phyloP scores from a whole-genome alignment of 2,888 invertebrate species.

The Caenorhabditis japonica region DNA sequence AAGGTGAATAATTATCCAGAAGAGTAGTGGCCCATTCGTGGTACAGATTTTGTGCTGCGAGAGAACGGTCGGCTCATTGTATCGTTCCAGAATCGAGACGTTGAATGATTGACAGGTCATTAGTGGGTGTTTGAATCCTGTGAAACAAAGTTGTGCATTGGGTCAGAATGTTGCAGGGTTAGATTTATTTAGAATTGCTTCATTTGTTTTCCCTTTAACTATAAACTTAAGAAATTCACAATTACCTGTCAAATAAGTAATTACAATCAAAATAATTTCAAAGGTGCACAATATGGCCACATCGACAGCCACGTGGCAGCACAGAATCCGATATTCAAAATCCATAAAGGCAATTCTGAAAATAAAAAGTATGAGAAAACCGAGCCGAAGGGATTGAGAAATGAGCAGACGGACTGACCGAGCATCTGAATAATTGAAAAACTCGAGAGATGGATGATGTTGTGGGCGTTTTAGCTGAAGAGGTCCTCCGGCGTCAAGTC shows the following conservation, averaged over 20 bases:
- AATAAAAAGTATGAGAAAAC: too few species aligned
- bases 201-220: too few species aligned
- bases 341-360: too few species aligned
- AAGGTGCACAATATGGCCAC: slow-evolving; percentile 53
- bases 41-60: slow-evolving; percentile 61
- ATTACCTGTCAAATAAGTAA: slow-evolving; percentile 60
- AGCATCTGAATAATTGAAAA: slow-evolving; percentile 4
- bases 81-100: slow-evolving; percentile 54
- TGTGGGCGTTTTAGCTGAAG: slow-evolving; percentile 37
- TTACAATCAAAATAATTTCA: slow-evolving; percentile 57
- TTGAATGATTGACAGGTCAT: slow-evolving; percentile 62
- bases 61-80: slow-evolving; percentile 48
- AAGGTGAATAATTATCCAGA: slow-evolving; percentile 62
- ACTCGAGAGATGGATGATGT: slow-evolving; percentile 21
- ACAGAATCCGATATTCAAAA: slow-evolving; percentile 59
- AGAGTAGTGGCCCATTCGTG: slow-evolving; percentile 58
- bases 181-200: too few species aligned
- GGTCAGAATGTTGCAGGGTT: too few species aligned
- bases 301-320: slow-evolving; percentile 63
- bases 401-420: slow-evolving; percentile 2
- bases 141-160: too few species aligned
- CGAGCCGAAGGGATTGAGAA: neutral
- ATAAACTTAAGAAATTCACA: too few species aligned
- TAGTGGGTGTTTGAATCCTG: slow-evolving; percentile 62
- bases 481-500: slow-evolving; percentile 10